Base-by-base conservation (phyloP, 2,888 invertebrate species). In the Crocallis elinguaria region DNA sequence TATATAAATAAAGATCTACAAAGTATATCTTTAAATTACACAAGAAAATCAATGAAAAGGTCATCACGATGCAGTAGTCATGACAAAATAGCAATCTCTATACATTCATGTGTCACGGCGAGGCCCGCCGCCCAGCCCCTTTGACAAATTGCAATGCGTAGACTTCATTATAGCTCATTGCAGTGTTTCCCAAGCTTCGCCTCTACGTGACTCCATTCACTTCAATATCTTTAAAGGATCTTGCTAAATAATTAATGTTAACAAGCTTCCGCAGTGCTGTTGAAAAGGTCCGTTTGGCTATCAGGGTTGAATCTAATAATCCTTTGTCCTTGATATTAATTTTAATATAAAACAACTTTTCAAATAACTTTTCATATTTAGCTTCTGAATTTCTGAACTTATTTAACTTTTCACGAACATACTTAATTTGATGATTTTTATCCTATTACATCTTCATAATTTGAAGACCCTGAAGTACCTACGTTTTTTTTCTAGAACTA, bases 81-180 rank as follows among this genome's bases (percentile, higher is more conserved):
- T 9, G 21, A 30, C n/a, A 23, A 17, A 14, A 11, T 36, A 17
- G 17, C 36, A 32, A 14, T 32, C 29, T 1, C 16, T 4, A 46
- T 32, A 42, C 37, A 39, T 42, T 48, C 42, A 42, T 36, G 37
- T 37, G 48, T 38, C 46, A 37, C 6, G n/a, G 29, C 19, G n/a
- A 27, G 0, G 17, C 33, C 16, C 7, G 14, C 23, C 39, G 23
- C 25, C 41, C 8, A 23, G 32, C 35, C 46, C 42, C 36, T 50
- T 46, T 42, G 46, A 48, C 46, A 48, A 53, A 53, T 53, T 49
- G 48, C 48, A 27, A 38, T 9, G 32, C 6, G 19, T 38, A 37
- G 37, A 48, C 42, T 43, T 38, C 48, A 53, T 46, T 52, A 29
- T 17, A 37, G 19, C 46, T 36, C 39, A 42, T 36, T 42, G 52